These are phyloP conservation scores for Neolamprologus sp. DNA, from an alignment of 2,113 vertebrate species.

Conservation along the genomic window DNA sequence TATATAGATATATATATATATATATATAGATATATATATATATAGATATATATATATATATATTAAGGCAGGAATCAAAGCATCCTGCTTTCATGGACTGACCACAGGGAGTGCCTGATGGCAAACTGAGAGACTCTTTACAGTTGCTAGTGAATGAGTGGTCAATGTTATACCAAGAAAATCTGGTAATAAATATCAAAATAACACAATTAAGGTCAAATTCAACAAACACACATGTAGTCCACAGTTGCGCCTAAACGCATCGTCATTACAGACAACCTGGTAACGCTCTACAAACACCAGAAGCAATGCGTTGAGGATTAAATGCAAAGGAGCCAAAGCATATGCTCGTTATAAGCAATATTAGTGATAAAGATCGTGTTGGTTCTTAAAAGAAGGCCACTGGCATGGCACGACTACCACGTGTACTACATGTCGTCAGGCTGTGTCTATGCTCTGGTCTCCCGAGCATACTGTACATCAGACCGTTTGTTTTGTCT, in stretches of 20 bases:
- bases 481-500: constrained; percentile 21
- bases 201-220: neutral
- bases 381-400: neutral
- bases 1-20: too few relatives aligned
- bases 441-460: neutral
- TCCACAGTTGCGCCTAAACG: neutral
- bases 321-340: neutral
- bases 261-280: neutral
- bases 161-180: neutral
- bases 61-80: neutral
- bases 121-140: constrained; percentile 33
- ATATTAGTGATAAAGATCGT: neutral
- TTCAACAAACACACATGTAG: neutral
- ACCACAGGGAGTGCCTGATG: constrained; percentile 15
- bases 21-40: too few relatives aligned
- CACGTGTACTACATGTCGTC: neutral
- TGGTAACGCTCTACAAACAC: neutral
- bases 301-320: neutral
- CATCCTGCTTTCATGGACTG: neutral
- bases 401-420: neutral
- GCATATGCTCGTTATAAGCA: neutral
- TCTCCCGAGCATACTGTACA: neutral
- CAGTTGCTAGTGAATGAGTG: constrained; percentile 24
- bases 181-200: neutral
- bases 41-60: neutral